Base-by-base conservation (phyloP, 2,113 vertebrate species). In the Neogobius melanostomus region DNA sequence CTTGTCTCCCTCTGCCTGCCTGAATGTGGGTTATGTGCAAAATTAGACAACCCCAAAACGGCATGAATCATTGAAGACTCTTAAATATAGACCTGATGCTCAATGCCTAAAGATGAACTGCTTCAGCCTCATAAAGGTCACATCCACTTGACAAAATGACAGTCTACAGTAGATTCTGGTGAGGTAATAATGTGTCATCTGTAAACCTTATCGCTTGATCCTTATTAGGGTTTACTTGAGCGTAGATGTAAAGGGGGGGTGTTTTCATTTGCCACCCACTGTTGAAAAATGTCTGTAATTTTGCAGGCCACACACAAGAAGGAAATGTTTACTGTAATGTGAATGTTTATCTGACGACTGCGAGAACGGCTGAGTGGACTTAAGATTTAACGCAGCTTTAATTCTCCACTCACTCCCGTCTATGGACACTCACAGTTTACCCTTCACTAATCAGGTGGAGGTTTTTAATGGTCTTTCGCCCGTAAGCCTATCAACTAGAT, bases 401-500 rank as follows among this genome's bases (percentile, higher is more conserved):
- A 11, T 56, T 28, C 17, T 56, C 4, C 11, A 10, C 17, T 9
- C 6, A 21, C 11, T 28, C 12, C 2, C 2, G n/a, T n/a, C n/a
- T 21, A 21, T 21, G 21, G 21, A 21, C 21, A 21, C 21, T 50
- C 9, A 82, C 63, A 7, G 72, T 76, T 77, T 77, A 78, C 76
- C 70, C 78, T 77, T 56, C 21, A 67, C 83, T 86, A 85, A 89
- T 85, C 72, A 78, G 77, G 74, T 47, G 17, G 85, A 16, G 79
- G 72, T 63, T 76, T 84, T 85, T 88, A 91, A 89, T 83, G 81
- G 85, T 79, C 54, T 89, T 84, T 76, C 28, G 67, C 47, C 50
- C 69, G 12, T 88, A 88, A 89, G 84, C 86, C 80, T 75, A 75
- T 90, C 83, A 87, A 78, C 69, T 80, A 64, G 77, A 88, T 72